phyloP scores from a whole-genome alignment of 37 sponge, comb jelly and placozoan species.

The Ianthella basta region DNA sequence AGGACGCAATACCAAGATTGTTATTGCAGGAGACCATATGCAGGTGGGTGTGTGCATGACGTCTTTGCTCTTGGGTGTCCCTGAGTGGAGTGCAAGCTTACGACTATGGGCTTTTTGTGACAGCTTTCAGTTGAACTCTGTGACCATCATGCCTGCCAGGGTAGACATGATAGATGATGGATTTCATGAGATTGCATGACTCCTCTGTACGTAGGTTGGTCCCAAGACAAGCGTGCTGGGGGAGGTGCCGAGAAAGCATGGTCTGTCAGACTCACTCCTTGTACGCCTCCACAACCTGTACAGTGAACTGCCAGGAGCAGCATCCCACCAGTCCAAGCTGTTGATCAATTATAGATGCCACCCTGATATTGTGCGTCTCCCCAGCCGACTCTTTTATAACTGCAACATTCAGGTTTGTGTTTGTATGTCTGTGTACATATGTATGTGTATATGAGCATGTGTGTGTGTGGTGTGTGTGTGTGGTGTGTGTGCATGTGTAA shows the following conservation, averaged over 20 bases:
- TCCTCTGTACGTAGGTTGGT: slow-evolving; percentile 85
- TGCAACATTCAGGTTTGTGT: too few relatives aligned
- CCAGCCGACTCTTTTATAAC: slow-evolving; percentile 66
- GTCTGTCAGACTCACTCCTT: slow-evolving; percentile 56
- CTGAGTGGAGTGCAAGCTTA: too few relatives aligned
- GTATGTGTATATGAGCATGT: too few relatives aligned
- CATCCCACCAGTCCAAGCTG: slow-evolving; percentile 14
- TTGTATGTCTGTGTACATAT: too few relatives aligned
- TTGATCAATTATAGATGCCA: slow-evolving; percentile 70
- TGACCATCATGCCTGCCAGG: too few relatives aligned
- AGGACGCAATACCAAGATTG: background rate
- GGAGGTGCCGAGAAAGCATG: slow-evolving; percentile 49
- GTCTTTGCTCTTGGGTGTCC: too few relatives aligned
- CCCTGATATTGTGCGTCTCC: slow-evolving; percentile 57
- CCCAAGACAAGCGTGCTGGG: slow-evolving; percentile 70
- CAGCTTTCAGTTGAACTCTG: too few relatives aligned
- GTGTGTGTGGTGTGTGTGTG: too few relatives aligned
- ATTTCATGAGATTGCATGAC: too few relatives aligned
- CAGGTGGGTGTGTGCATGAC: background rate
- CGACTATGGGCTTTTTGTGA: too few relatives aligned
- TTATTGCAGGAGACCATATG: slow-evolving; percentile 27
- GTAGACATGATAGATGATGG: too few relatives aligned
- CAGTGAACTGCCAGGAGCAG: background rate
- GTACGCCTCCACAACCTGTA: slow-evolving; percentile 56
- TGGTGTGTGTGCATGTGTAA: too few relatives aligned